Conservation (phyloP, 2,113 vertebrate species). For the Plestiodon gilberti region DNA sequence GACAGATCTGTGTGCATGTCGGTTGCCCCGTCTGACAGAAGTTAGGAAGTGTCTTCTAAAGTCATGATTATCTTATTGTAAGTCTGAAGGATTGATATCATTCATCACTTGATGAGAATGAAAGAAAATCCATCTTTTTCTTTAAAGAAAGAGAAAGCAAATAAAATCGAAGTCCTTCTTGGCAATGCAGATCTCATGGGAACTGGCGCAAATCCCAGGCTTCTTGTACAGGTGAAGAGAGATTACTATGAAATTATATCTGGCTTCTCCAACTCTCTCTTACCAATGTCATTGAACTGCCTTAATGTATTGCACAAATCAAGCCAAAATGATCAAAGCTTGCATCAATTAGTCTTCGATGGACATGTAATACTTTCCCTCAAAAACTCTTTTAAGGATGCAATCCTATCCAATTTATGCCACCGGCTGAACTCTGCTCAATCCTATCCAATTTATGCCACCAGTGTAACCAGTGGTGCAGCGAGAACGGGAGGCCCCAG, state of each 20-base stretch:
- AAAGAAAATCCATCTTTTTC: conserved; percentile 1
- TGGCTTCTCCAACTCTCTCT: background rate
- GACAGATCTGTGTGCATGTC: background rate
- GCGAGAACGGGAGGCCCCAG: too few species aligned
- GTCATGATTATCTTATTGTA: background rate
- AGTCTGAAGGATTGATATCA: background rate
- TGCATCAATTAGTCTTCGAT: background rate
- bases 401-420: too few species aligned
- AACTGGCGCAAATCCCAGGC: background rate
- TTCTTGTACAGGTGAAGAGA: background rate
- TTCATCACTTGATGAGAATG: background rate
- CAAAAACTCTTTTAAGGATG: background rate
- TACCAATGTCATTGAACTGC: background rate
- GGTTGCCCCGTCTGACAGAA: background rate
- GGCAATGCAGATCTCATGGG: background rate
- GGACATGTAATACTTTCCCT: background rate
- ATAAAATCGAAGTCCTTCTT: background rate
- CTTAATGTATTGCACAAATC: background rate
- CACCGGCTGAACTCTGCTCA: too few species aligned
- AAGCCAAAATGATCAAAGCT: background rate
- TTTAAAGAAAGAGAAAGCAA: background rate
- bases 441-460: too few species aligned
- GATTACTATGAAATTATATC: background rate
- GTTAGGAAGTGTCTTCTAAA: background rate
- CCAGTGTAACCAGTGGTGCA: too few species aligned